A percentile compares a stretch with the other conserved stretches of the same genome.
phyloP scores from a whole-genome alignment of 2,113 vertebrate species.

The Petrocephalus microphthalmus region DNA sequence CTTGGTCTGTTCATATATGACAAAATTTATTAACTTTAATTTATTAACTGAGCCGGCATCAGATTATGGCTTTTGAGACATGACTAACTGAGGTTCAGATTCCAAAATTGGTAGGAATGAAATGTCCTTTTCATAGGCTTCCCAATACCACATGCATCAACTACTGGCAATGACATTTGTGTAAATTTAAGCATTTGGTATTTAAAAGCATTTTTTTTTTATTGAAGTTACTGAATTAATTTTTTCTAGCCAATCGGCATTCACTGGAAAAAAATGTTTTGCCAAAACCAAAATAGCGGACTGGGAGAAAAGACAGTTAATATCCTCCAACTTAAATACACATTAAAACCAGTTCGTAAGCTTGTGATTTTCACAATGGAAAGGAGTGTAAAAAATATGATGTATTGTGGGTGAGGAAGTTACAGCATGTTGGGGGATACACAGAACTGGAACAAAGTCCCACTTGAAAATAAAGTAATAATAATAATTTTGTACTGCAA shows the following conservation, averaged over 20 bases:
- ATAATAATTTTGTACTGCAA: background rate
- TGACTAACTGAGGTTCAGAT: background rate
- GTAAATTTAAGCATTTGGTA: background rate
- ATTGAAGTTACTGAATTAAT: background rate
- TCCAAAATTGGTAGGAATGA: background rate
- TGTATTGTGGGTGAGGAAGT: background rate
- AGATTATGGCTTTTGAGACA: background rate
- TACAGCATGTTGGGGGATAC: background rate
- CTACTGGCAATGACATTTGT: background rate
- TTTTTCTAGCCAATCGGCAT: background rate
- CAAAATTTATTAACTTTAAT: background rate
- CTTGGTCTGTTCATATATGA: background rate
- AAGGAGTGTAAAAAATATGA: background rate
- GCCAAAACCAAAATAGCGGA: background rate
- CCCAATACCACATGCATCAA: background rate
- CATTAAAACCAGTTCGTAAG: background rate
- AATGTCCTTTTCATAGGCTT: background rate
- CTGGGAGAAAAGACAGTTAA: background rate
- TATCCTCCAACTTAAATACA: background rate
- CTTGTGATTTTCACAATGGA: background rate
- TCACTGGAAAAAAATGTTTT: background rate
- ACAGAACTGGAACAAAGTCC: background rate
- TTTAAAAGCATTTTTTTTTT: background rate
- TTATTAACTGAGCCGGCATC: background rate
- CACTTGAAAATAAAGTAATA: background rate